A percentile compares a stretch with the other conserved stretches of the same genome.
Conservation (phyloP, 2,888 invertebrate genomes). For the Rotaria macrura region DNA sequence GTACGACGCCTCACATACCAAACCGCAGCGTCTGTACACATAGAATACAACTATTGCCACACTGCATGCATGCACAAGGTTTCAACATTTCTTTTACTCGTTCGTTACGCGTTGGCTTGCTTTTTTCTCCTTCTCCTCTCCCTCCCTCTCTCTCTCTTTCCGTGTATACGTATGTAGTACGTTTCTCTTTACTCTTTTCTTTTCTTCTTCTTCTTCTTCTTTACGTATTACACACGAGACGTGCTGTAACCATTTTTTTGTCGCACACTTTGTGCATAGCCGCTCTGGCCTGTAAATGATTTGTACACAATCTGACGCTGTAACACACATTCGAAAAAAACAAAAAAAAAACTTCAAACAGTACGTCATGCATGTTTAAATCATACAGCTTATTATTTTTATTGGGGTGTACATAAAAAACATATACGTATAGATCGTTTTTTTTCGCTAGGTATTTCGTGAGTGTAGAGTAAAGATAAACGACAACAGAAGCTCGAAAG, state of each 20-base stretch:
- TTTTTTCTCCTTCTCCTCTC: no score
- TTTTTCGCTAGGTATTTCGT: background rate
- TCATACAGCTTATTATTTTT: background rate
- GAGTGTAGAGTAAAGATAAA: background rate
- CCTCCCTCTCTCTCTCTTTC: background rate
- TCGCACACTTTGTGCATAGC: background rate
- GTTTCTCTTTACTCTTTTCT: background rate
- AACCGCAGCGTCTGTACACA: background rate
- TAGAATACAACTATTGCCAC: background rate
- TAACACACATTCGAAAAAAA: background rate
- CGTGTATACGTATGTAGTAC: background rate
- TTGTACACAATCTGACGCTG: background rate
- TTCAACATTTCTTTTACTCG: conserved; percentile 5
- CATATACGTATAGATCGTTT: background rate
- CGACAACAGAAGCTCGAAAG: background rate
- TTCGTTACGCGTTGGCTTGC: background rate
- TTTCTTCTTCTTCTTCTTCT: background rate
- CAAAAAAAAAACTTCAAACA: background rate
- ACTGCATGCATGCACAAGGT: background rate
- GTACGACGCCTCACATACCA: background rate
- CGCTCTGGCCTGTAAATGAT: background rate
- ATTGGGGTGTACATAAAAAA: background rate
- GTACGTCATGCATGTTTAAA: background rate
- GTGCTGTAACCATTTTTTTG: background rate
- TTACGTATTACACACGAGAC: background rate